Evolutionary conservation across 1,140 invertebrate genomes (phyloP), one percentile per base, ranked within the genome.

Genomic region (Pemphigus obesinymphae): DNA sequence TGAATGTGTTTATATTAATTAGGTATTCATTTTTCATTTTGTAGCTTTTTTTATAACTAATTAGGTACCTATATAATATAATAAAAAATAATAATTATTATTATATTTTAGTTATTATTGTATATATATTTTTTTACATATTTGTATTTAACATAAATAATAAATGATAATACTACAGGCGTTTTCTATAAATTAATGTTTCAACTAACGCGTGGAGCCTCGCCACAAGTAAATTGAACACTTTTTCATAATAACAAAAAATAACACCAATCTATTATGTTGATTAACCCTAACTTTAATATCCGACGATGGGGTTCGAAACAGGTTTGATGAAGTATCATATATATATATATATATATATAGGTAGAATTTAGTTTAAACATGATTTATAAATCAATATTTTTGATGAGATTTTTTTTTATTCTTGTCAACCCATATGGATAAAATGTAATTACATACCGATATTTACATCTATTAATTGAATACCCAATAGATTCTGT

Each of bases 381-480:
- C 29, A 73, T 20, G 26, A 73, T 73, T 73, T 72, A 72, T 72
- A 29, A 73, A 73, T 11, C 26, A 73, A 73, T 50, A 23, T 11
- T 73, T 73, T 73, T 73, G 43, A 73, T 73, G 26, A 73, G 45
- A 11, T 45, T 45, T 45, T 45, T 40, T 72, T 72, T 48, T 8
- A 15, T 13, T 4, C 58, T 31, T 63, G 58, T 50, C 29, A 73
- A 50, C 45, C 15, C 43, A 20, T n/a, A 50, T 23, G 17, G 26
- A 11, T 20, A 26, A 73, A 48, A 73, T 31, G 23, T 73, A 73
- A 73, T 73, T 50, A 73, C 29, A 20, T 31, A n/a, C 29, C 1
- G 10, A 50, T 50, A 50, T 73, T 73, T 73, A 50, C 45, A 73
- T 45, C 26, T 73, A 50, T 73, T 73, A 73, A 73, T 50, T 50